Evolutionary conservation across 2,888 invertebrate species (phyloP).

Genomic region (Herminia tarsipennalis): DNA sequence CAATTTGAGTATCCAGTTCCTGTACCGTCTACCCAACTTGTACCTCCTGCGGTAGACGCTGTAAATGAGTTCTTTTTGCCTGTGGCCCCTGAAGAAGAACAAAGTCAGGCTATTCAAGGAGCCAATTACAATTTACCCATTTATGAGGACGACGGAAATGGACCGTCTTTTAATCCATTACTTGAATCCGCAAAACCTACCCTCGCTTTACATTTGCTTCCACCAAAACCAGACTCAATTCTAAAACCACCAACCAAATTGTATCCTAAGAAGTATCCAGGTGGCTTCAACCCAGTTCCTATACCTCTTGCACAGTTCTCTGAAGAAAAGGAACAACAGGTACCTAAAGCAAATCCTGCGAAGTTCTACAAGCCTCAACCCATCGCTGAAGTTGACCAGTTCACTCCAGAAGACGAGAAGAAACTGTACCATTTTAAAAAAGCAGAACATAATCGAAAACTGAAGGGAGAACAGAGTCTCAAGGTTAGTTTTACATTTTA

Average conservation of each 20-base stretch:
- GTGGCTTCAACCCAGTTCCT: constrained; percentile 76
- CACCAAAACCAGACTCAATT: constrained; percentile 57
- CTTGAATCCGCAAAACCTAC: constrained; percentile 61
- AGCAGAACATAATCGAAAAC: constrained; percentile 79
- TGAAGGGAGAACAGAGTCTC: constrained; percentile 58
- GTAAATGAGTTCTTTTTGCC: constrained; percentile 63
- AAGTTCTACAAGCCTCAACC: constrained; percentile 68
- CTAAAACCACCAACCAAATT: constrained; percentile 79
- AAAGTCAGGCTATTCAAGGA: constrained; percentile 55
- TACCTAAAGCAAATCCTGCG: constrained; percentile 75
- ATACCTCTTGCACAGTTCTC: constrained; percentile 71
- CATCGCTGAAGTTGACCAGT: constrained; percentile 58
- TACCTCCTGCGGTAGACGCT: constrained; percentile 70
- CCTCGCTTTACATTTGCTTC: constrained; percentile 60
- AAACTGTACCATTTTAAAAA: constrained; percentile 76
- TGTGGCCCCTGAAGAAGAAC: constrained; percentile 68
- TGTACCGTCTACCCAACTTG: constrained; percentile 63
- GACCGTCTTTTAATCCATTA: constrained; percentile 43
- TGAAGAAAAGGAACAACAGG: constrained; percentile 57
- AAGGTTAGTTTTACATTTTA: constrained; percentile 47
- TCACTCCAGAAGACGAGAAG: constrained; percentile 63
- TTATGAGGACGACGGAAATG: constrained; percentile 47
- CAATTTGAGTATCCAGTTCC: constrained; percentile 41
- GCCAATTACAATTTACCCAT: constrained; percentile 26
- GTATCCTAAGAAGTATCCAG: constrained; percentile 86